A percentile compares a stretch with the other conserved stretches of the same genome.
phyloP scores from a whole-genome alignment of 1,140 invertebrate species.

The Muscidifurax raptorellus region DNA sequence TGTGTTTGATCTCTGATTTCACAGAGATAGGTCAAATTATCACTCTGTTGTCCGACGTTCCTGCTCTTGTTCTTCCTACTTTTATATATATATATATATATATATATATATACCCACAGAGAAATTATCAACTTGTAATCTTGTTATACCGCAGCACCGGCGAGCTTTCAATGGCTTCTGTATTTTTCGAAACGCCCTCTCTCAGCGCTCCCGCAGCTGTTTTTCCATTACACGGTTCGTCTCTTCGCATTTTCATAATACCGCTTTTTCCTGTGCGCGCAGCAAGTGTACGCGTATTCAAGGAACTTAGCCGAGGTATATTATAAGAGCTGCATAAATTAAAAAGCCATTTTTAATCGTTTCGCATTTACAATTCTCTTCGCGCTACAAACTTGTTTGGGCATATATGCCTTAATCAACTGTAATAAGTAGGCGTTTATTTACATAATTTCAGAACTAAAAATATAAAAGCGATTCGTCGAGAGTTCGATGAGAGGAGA shows the following conservation, averaged over 20 bases:
- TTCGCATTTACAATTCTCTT: background rate
- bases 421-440: background rate
- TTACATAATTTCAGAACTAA: background rate
- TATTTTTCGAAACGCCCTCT: background rate
- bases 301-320: background rate
- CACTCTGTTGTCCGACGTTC: too few relatives aligned
- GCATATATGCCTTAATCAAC: background rate
- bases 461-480: background rate
- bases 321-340: background rate
- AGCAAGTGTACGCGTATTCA: too few relatives aligned
- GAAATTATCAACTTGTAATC: background rate
- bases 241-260: background rate
- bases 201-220: background rate
- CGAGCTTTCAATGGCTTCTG: background rate
- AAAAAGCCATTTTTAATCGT: background rate
- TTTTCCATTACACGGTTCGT: background rate
- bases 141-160: background rate
- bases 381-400: background rate
- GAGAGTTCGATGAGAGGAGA: background rate
- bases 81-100: too few relatives aligned
- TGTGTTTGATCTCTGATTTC: too few relatives aligned
- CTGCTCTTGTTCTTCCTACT: too few relatives aligned
- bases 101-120: background rate
- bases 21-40: too few relatives aligned
- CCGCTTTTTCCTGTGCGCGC: too few relatives aligned